Conservation (phyloP, 1,140 invertebrate species). For the Octopus bimaculoides region DNA sequence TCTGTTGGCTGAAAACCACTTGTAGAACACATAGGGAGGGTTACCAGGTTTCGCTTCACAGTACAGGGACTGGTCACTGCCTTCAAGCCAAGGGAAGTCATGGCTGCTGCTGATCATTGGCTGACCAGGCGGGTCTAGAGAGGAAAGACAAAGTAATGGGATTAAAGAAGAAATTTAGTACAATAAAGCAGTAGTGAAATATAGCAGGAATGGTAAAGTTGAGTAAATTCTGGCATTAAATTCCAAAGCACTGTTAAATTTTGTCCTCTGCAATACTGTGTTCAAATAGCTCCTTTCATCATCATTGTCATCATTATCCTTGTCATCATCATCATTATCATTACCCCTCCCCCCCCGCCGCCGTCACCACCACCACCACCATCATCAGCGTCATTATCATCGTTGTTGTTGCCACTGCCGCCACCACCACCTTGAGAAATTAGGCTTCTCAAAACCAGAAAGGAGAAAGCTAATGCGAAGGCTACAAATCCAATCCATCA, state of each 20-base stretch:
- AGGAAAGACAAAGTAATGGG: background rate
- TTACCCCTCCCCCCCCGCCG: background rate
- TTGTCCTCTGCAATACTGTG: no score
- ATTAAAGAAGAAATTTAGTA: background rate
- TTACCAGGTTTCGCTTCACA: constrained; percentile 9
- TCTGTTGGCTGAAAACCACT: background rate
- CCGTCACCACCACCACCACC: background rate
- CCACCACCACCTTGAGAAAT: background rate
- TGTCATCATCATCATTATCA: no score
- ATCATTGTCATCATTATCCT: no score
- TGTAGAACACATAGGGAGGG: background rate
- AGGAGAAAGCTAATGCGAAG: no score
- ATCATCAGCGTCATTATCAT: background rate
- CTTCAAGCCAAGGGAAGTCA: constrained; percentile 5
- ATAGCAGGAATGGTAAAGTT: no score
- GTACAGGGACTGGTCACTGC: background rate
- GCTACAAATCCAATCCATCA: no score
- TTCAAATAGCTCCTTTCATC: no score
- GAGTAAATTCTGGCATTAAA: no score
- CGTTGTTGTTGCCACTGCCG: background rate
- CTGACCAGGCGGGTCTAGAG: background rate
- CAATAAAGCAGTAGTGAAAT: background rate
- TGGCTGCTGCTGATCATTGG: background rate
- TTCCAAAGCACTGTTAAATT: no score
- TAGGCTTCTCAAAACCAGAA: no score